phyloP scores from a whole-genome alignment of 2,113 vertebrate genomes.

The Cromileptes altivelis region DNA sequence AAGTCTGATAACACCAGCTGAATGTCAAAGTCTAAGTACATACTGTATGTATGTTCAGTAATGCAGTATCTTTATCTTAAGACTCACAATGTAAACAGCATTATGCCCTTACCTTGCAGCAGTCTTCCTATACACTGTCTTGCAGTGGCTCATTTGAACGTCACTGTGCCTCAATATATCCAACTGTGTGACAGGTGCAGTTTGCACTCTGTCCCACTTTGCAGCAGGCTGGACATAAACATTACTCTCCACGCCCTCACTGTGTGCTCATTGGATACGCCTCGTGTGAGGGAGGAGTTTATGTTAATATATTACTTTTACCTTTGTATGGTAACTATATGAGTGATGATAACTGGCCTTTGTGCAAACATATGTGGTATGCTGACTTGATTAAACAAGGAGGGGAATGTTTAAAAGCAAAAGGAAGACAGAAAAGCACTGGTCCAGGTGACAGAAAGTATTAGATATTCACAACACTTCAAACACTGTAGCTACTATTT shows the following conservation, averaged over 20 bases:
- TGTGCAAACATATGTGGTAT: background rate
- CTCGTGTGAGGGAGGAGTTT: constrained; percentile 45
- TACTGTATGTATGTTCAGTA: background rate
- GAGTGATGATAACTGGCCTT: background rate
- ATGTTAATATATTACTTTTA: background rate
- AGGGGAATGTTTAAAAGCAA: background rate
- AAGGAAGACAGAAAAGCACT: background rate
- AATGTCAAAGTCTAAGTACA: background rate
- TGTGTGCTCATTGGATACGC: constrained; percentile 64
- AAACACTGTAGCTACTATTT: no score
- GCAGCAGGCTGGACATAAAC: constrained; percentile 70
- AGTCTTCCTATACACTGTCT: constrained; percentile 55
- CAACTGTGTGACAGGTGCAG: constrained; percentile 54
- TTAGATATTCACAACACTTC: no score
- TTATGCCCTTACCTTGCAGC: constrained; percentile 64
- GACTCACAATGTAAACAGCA: background rate
- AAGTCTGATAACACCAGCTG: background rate
- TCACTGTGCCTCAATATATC: constrained; percentile 10
- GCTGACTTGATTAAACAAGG: background rate
- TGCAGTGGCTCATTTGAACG: constrained; percentile 66
- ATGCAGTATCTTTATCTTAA: background rate
- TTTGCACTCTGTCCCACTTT: constrained; percentile 76
- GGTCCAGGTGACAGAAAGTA: no score
- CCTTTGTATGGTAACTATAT: background rate
- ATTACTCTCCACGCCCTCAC: constrained; percentile 63